These are phyloP conservation scores for Eurytemora carolleeae DNA, from an alignment of 1,140 invertebrate species.

Conservation along the genomic window DNA sequence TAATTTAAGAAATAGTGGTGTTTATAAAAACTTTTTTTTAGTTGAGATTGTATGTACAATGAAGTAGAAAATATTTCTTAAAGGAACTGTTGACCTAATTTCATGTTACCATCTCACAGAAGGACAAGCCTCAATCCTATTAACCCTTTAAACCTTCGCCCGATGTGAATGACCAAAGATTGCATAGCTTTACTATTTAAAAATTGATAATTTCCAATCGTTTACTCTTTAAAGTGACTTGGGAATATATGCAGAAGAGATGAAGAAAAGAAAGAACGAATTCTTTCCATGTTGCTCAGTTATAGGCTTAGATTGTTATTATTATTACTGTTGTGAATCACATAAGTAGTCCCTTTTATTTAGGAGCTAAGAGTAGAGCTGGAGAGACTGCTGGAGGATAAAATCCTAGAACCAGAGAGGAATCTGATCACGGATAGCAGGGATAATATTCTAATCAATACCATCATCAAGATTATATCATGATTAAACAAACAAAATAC, in stretches of 20 bases:
- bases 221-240: not conserved
- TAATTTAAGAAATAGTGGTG: no score
- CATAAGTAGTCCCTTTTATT: no score
- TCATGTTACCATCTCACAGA: no score
- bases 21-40: no score
- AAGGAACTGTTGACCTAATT: no score
- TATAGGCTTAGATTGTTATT: slow-evolving; percentile 16
- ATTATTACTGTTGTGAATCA: slow-evolving; percentile 47
- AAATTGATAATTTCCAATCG: not conserved
- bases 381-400: slow-evolving; percentile 49
- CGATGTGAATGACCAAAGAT: no score
- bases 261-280: no score
- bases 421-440: not conserved
- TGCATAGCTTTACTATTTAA: not conserved
- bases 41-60: no score
- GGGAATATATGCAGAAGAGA: no score
- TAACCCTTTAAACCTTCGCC: no score
- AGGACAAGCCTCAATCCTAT: no score
- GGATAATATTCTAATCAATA: not conserved
- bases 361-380: slow-evolving; percentile 50
- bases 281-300: slow-evolving; percentile 13
- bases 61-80: no score
- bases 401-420: slow-evolving; percentile 48
- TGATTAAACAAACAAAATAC: not conserved
- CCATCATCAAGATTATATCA: not conserved